Percentiles rank a stretch among this genome's conserved stretches.
phyloP scores from a whole-genome alignment of 2,888 invertebrate species.

The Cistogaster globosa region DNA sequence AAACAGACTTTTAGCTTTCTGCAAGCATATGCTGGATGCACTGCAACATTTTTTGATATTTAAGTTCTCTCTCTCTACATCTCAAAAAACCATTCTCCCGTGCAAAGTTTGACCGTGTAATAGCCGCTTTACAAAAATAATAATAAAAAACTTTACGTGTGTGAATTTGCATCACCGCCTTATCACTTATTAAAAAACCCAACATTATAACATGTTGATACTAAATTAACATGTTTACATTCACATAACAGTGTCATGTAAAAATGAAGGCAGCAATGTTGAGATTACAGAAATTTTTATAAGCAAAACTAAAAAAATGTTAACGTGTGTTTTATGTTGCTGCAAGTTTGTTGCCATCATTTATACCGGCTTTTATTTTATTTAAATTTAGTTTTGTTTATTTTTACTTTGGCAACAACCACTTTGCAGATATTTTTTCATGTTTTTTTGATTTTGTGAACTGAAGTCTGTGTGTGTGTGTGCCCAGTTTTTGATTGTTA shows the following conservation, averaged over 20 bases:
- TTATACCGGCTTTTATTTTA: conserved; percentile 31
- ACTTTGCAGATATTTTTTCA: conserved; percentile 55
- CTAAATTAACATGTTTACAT: background rate
- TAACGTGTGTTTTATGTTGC: background rate
- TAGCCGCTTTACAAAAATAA: too few relatives aligned
- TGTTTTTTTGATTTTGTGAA: conserved; percentile 10
- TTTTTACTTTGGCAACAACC: conserved; percentile 46
- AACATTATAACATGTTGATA: too few relatives aligned
- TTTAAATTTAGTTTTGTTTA: conserved; percentile 24
- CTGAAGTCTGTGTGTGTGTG: conserved; percentile 2
- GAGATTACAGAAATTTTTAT: background rate
- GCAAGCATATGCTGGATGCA: too few relatives aligned
- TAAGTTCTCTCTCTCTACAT: too few relatives aligned
- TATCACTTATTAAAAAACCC: too few relatives aligned
- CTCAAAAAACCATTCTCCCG: too few relatives aligned
- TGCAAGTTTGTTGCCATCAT: conserved; percentile 31
- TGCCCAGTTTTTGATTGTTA: background rate
- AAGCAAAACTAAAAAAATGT: background rate
- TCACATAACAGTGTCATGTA: too few relatives aligned
- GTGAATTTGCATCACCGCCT: too few relatives aligned
- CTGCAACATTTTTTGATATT: too few relatives aligned
- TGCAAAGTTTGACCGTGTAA: too few relatives aligned
- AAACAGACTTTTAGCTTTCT: too few relatives aligned
- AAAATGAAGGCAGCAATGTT: conserved; percentile 6
- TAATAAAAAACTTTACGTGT: too few relatives aligned